Evolutionary conservation across 2,888 invertebrate genomes (phyloP).

Genomic region (Stenoptilia bipunctidactyla): DNA sequence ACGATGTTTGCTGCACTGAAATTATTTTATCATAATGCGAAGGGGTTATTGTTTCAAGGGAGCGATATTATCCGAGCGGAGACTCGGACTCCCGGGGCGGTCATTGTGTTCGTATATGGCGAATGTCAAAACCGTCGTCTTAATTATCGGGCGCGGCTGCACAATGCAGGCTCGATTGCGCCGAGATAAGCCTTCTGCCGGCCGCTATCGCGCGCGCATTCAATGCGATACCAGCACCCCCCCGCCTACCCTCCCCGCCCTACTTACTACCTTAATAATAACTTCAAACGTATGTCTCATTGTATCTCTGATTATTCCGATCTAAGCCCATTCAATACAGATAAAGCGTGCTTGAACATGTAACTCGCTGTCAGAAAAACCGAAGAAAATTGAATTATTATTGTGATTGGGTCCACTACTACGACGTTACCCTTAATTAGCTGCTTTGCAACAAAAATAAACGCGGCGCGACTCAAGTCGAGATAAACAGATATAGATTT

Average conservation of each 20-base stretch:
- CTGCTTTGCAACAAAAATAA: not conserved
- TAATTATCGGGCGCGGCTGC: slow-evolving; percentile 66
- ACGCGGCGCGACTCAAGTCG: too few relatives aligned
- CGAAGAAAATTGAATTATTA: slow-evolving; percentile 21
- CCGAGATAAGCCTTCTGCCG: slow-evolving; percentile 59
- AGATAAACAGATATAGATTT: too few relatives aligned
- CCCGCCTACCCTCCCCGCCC: slow-evolving; percentile 20
- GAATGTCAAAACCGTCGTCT: slow-evolving; percentile 71
- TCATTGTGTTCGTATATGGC: slow-evolving; percentile 71
- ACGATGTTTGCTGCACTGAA: slow-evolving; percentile 59
- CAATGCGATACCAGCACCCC: slow-evolving; percentile 42
- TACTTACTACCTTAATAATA: slow-evolving; percentile 60
- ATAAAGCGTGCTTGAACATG: slow-evolving; percentile 47
- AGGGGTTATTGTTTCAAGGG: slow-evolving; percentile 63
- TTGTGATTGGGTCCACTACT: not conserved
- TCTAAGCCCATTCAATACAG: slow-evolving; percentile 56
- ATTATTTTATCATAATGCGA: slow-evolving; percentile 66
- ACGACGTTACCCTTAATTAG: not conserved
- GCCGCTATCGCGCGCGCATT: slow-evolving; percentile 48
- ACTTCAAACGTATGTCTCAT: slow-evolving; percentile 62
- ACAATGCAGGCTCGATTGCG: slow-evolving; percentile 69
- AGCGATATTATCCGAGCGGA: slow-evolving; percentile 61
- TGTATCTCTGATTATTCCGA: slow-evolving; percentile 62
- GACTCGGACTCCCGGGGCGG: slow-evolving; percentile 56
- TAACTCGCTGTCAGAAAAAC: slow-evolving; percentile 25